Conservation (phyloP, 2,888 invertebrate species). For the Limnephilus marmoratus region DNA sequence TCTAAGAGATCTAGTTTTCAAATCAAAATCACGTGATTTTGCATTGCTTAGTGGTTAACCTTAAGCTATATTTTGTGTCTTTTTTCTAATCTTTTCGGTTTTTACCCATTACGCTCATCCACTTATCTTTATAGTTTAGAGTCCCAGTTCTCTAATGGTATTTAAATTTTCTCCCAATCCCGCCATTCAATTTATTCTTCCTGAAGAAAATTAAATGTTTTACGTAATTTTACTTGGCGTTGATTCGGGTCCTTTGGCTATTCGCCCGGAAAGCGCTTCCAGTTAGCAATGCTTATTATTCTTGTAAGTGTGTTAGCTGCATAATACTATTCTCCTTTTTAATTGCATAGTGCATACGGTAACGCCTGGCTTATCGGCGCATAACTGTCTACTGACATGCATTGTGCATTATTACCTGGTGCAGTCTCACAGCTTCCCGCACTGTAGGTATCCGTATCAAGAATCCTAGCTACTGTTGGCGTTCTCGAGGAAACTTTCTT, state of each 20-base stretch:
- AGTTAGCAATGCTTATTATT: neutral
- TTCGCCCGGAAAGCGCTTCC: neutral
- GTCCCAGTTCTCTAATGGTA: neutral
- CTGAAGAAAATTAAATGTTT: neutral
- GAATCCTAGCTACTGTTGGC: neutral
- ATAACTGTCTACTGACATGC: slow-evolving; percentile 17
- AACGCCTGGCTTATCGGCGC: slow-evolving; percentile 13
- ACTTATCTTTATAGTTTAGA: neutral
- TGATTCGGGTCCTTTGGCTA: neutral
- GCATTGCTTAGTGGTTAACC: too few species aligned
- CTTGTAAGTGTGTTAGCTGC: neutral
- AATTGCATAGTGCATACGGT: neutral
- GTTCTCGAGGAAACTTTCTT: neutral
- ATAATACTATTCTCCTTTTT: neutral
- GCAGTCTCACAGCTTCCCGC: neutral
- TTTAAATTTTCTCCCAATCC: neutral
- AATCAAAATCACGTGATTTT: too few species aligned
- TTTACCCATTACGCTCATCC: neutral
- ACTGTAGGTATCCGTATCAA: neutral
- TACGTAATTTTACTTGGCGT: neutral
- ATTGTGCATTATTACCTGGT: slow-evolving; percentile 14
- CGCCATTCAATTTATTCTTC: neutral
- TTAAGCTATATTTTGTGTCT: too few species aligned
- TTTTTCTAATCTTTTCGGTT: too few species aligned
- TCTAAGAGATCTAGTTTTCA: too few species aligned